These are phyloP conservation scores for Gnathonemus echidnorhynchus DNA, from an alignment of 2,113 vertebrate genomes.

Conservation along the genomic window DNA sequence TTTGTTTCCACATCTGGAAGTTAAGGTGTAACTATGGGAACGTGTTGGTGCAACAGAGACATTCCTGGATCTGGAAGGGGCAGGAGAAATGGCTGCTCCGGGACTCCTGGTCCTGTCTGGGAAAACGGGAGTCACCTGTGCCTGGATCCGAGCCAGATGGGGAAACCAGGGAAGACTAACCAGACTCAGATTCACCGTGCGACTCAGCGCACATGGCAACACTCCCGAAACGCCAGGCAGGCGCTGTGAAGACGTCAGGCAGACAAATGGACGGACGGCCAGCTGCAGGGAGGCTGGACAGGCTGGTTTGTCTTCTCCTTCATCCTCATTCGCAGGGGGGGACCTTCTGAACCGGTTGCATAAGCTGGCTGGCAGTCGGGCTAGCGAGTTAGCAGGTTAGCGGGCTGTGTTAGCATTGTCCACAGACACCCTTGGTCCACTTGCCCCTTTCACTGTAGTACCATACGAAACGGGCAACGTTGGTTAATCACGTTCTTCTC, in stretches of 20 bases:
- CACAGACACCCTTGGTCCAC: neutral
- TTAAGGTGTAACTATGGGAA: slow-evolving; percentile 5
- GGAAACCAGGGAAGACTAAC: neutral
- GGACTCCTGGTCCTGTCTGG: neutral
- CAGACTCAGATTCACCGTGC: neutral
- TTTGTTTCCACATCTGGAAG: neutral
- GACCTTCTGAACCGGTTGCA: neutral
- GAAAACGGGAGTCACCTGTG: neutral
- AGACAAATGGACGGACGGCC: neutral
- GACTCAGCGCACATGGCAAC: neutral
- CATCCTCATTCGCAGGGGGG: neutral
- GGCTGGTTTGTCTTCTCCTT: neutral
- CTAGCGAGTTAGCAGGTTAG: neutral
- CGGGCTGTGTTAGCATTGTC: neutral
- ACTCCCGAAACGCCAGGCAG: neutral
- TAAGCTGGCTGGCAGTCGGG: neutral
- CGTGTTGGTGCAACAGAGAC: neutral
- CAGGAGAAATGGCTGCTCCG: neutral
- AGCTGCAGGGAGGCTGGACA: neutral
- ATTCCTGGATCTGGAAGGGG: neutral
- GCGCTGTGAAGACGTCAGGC: neutral
- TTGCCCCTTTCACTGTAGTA: neutral
- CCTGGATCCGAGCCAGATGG: neutral
- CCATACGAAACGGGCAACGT: neutral
- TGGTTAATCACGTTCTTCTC: neutral